phyloP scores from a whole-genome alignment of 2,888 invertebrate genomes.

The Dryobota labecula region DNA sequence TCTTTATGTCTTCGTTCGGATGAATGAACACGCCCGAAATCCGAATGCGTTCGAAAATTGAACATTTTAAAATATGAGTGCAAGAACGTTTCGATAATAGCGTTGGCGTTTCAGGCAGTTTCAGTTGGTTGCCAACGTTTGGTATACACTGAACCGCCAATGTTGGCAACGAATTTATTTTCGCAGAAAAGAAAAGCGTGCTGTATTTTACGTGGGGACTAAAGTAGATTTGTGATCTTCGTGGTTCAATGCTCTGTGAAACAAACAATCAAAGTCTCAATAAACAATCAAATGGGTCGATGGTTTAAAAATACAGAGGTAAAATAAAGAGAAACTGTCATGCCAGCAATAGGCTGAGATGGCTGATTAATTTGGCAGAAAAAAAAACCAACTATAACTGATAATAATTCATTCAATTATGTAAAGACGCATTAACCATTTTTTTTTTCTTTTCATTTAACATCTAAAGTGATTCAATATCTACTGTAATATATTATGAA shows the following conservation, averaged over 20 bases:
- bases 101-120: conserved; percentile 32
- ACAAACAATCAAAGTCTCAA: neutral
- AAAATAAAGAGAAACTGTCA: neutral
- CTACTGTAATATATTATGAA: too few relatives aligned
- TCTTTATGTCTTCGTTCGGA: conserved; percentile 46
- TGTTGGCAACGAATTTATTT: conserved; percentile 33
- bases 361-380: neutral
- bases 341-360: neutral
- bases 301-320: too few relatives aligned
- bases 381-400: too few relatives aligned
- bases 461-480: neutral
- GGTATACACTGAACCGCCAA: conserved; percentile 21
- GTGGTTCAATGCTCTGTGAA: neutral
- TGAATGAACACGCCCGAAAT: conserved; percentile 53
- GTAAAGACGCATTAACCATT: neutral
- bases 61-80: conserved; percentile 53
- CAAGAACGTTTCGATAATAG: conserved; percentile 52
- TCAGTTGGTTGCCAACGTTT: conserved; percentile 29
- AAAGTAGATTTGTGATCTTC: neutral
- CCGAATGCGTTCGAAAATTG: conserved; percentile 53
- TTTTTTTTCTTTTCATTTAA: too few relatives aligned
- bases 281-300: neutral
- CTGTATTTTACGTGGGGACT: neutral
- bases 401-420: neutral
- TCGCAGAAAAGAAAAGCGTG: conserved; percentile 1